Conservation (phyloP, 2,113 vertebrate genomes). For the Eubucco bourcierii region DNA sequence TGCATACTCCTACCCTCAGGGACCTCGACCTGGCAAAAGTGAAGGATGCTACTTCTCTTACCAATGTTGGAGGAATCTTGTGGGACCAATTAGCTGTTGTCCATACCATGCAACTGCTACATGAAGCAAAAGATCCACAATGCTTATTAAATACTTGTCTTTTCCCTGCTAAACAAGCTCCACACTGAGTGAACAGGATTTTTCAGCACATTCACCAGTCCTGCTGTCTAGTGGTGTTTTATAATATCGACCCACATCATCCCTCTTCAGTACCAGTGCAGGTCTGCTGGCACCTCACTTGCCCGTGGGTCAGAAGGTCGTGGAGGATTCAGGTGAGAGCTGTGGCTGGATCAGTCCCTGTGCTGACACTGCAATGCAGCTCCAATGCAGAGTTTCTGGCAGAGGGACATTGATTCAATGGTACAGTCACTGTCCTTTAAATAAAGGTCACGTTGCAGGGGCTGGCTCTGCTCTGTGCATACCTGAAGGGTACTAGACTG, state of each 20-base stretch:
- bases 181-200: background rate
- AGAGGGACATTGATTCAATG: constrained; percentile 32
- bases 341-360: background rate
- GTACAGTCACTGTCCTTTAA: constrained; percentile 37
- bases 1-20: background rate
- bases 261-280: rapidly evolving
- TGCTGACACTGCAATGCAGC: constrained; percentile 72
- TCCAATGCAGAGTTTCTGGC: constrained; percentile 54
- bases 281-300: background rate
- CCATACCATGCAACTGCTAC: rapidly evolving
- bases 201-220: background rate
- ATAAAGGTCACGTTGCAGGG: constrained; percentile 49
- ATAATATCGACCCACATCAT: background rate
- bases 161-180: background rate
- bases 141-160: background rate
- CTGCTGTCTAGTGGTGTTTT: background rate
- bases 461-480: background rate
- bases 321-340: background rate
- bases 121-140: background rate
- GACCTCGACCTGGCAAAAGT: background rate
- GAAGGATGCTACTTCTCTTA: background rate
- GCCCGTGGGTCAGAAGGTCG: background rate
- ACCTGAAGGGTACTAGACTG: background rate
- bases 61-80: background rate
- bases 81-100: background rate